Base-by-base conservation (phyloP, 2,888 invertebrate genomes). In the Caenorhabditis afra region DNA sequence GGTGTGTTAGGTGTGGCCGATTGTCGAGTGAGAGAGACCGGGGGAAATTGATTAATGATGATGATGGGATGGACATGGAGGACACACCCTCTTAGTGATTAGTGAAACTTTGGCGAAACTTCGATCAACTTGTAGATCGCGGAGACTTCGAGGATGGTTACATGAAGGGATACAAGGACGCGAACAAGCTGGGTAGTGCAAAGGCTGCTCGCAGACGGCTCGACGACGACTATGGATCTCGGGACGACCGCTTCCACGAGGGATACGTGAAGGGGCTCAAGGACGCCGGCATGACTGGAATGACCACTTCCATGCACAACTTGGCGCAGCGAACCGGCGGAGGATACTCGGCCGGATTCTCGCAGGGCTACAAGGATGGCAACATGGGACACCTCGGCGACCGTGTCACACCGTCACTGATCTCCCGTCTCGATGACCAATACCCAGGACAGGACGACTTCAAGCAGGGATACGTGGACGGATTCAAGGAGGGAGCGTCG, bases 381-480 rank as follows among this genome's bases (percentile, higher is more conserved):
- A 87, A 87, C 77, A 85, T 88, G 29, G 90, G 90, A 53, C 81
- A 87, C 22, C 90, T 88, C 81, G 90, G 90, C 20, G 89, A 90
- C 73, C 85, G 87, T 12, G 89, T 90, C 35, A 88, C 89, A 22
- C 87, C 87, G 22, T 87, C 89, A 14, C 79, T 90, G 75, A 82
- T 90, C 78, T 83, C 86, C 16, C 85, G 90, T 7, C 83, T 90
- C 41, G 90, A 90, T 57, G 89, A 90, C 50, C 89, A 88, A 78
- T 90, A 90, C 65, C 87, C 90, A 7, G 87, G 87, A 71, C 89
- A 90, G 79, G 90, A 90, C 49, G 90, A 90, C 76, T 90, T 90
- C 87, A 82, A 88, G 45, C 87, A 88, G 61, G 90, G 90, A 47
- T 90, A 89, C 79, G 85, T 90, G 22, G 90, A 90, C 50, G 90